Evolutionary conservation across 2,888 invertebrate species (phyloP), one percentile per base, ranked within the genome.

Genomic region (Lasioglossum vierecki): DNA sequence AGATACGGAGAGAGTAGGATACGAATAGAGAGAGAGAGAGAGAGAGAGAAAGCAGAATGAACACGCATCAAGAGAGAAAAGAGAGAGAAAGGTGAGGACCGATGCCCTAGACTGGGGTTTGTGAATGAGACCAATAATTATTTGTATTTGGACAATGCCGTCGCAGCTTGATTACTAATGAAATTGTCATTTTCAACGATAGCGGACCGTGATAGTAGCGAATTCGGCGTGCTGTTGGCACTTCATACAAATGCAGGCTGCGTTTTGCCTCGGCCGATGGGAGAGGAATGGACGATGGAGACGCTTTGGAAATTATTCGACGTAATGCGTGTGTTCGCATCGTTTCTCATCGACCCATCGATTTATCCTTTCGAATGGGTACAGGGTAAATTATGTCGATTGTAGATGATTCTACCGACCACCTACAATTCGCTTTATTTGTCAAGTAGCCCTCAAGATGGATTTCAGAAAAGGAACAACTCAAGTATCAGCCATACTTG

Each of bases 131-230:
- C 78, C 85, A 87, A 88, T 91, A 93, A 91, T 92, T 93, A 92
- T 93, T 93, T 91, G 91, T 88, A 90, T 91, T 92, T 91, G 91
- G 88, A 89, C 91, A 93, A 91, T 91, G 88, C 84, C 88, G 86
- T 82, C 83, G 87, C 79, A 83, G 91, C 89, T 93, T 93, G 92
- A 93, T 93, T 93, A 91, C 92, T 93, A 92, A 93, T 93, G 91
- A 93, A 92, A 92, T 92, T 88, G 91, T 90, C 89, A 91, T 92
- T 91, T 91, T 89, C 91, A 88, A 89, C 85, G 87, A 91, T 89
- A 88, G 80, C 76, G 72, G 39, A 8, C 46, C n/a, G 78, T 84
- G 88, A 89, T 85, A 80, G 74, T 70, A 71, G 81, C 71, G 66
- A 26, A 70, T 53, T 79, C 72, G 81, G 72, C 66, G 46, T 76